Base-by-base conservation (phyloP, 2,888 invertebrate genomes). In the Meloe dianella region DNA sequence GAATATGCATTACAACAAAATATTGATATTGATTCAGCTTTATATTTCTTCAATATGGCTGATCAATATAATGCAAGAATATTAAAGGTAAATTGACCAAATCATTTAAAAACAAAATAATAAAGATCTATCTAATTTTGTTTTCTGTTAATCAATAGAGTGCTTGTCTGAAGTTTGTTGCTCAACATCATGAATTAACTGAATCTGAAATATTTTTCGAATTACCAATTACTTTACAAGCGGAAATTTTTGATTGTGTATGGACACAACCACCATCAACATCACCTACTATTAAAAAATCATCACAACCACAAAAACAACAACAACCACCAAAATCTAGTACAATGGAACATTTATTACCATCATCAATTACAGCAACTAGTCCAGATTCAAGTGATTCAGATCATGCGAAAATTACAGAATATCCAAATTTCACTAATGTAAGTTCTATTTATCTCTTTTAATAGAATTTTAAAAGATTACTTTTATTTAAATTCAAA, bases 41-140 rank as follows among this genome's bases (percentile, higher is more conserved):
- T 90, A 58, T 90, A 88, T 78, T 86, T 90, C 60, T 82, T 90
- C 59, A 88, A 88, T 71, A 86, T 91, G 77, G 89, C 90, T 3
- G 90, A 91, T 81, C 90, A 90, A 73, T 89, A 88, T 77, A 88
- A 88, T 80, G 89, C 90, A 17, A 83, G 83, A 69, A 80, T 83
- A 64, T 81, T 89, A 66, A 85, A 86, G 84, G 89, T 89, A 79
- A 77, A 80, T 75, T 29, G 29, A 38, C 30, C n/a, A 35, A 27
- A 17, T 54, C 30, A 32, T 61, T 62, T 62, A 57, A 1, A n/a
- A 51, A 22, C 47, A 24, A 8, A 29, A 20, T 8, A 30, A 60
- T 35, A 8, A 29, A 0, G 10, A 51, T 29, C 30, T 6, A 58
- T 29, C 56, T 32, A 27, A 32, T 47, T 32, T 14, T 57, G 29